Percentiles rank a stretch among this genome's conserved stretches.
Evolutionary conservation across 2,113 vertebrate species (phyloP).

Genomic region (Eleginops maclovinus): DNA sequence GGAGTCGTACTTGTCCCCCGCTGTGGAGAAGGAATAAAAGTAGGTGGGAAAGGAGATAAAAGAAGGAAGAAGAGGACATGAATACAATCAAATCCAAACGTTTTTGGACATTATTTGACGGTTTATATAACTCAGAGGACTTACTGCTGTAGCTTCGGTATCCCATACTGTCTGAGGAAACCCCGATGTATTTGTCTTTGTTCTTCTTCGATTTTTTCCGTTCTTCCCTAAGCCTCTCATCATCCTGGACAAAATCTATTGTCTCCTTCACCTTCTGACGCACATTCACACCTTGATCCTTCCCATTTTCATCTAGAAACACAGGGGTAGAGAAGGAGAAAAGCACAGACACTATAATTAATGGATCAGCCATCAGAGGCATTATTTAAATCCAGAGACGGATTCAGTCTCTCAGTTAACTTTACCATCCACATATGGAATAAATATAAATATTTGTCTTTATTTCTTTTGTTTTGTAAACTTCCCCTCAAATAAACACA

Average conservation of each 20-base stretch:
- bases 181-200: conserved; percentile 97
- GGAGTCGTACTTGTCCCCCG: conserved; percentile 91
- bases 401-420: not conserved
- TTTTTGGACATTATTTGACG: not conserved
- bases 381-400: too few species aligned
- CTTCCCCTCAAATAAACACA: conserved; percentile 31
- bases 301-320: conserved; percentile 93
- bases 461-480: conserved; percentile 18
- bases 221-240: conserved; percentile 95
- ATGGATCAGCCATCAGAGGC: too few species aligned
- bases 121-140: conserved; percentile 55
- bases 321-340: not conserved
- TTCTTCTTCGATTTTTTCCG: conserved; percentile 99
- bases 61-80: not conserved
- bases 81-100: not conserved
- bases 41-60: not conserved
- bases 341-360: not conserved
- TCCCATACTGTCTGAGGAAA: conserved; percentile 93
- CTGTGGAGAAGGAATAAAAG: conserved; percentile 37
- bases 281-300: conserved; percentile 98
- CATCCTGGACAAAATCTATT: conserved; percentile 97
- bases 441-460: too few species aligned
- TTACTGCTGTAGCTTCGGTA: conserved; percentile 90
- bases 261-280: conserved; percentile 98
- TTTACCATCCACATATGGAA: not conserved